These are phyloP conservation scores for Polypterus bichir DNA, from an alignment of 2,113 vertebrate genomes.

Conservation along the genomic window DNA sequence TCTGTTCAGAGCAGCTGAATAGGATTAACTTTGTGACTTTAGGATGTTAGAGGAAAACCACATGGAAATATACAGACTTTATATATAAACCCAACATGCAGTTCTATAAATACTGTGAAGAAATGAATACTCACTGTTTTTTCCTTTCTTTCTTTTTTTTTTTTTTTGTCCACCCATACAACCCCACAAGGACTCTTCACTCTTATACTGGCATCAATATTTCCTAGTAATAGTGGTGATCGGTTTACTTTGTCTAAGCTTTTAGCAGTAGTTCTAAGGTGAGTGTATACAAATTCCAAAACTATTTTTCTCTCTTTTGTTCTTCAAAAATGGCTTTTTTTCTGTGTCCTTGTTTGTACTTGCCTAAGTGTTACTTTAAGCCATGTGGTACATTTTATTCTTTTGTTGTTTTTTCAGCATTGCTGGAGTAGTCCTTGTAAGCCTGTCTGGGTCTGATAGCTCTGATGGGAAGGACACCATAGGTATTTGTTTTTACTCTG, in stretches of 20 bases:
- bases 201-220: slow-evolving; percentile 80
- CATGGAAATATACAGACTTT: too few relatives aligned
- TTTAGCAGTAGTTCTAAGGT: slow-evolving; percentile 85
- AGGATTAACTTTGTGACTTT: too few relatives aligned
- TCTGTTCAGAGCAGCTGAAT: too few relatives aligned
- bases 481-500: slow-evolving; percentile 47
- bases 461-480: slow-evolving; percentile 63
- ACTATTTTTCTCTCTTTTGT: too few relatives aligned
- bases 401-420: slow-evolving; percentile 54
- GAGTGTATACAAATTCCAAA: slow-evolving; percentile 21
- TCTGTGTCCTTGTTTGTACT: too few relatives aligned
- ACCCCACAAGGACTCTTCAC: slow-evolving; percentile 72
- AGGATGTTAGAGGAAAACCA: too few relatives aligned
- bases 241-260: slow-evolving; percentile 92
- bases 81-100: too few relatives aligned
- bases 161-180: slow-evolving; percentile 10
- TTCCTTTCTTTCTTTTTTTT: slow-evolving; percentile 2
- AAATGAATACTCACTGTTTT: too few relatives aligned
- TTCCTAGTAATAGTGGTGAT: slow-evolving; percentile 92
- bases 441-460: slow-evolving; percentile 75
- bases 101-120: too few relatives aligned
- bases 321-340: too few relatives aligned
- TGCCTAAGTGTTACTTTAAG: too few relatives aligned
- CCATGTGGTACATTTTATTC: not conserved
- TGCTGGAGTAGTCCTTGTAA: slow-evolving; percentile 81